Evolutionary conservation across 1,140 invertebrate species (phyloP).

Genomic region (Cherax quadricarinatus): DNA sequence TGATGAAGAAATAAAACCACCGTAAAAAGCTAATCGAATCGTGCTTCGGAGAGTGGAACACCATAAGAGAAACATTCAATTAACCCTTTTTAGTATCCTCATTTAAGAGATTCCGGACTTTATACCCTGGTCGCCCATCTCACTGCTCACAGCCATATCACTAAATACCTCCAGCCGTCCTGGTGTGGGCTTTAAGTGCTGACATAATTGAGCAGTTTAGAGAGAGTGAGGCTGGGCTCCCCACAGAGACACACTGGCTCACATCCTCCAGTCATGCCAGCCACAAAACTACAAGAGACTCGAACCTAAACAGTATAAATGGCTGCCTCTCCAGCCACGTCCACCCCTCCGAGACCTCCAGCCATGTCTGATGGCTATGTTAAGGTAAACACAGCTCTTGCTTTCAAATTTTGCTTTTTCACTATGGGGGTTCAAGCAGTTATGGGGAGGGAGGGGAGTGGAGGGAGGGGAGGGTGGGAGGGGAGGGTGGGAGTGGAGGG

Average conservation of each 20-base stretch:
- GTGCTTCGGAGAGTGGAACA: not conserved
- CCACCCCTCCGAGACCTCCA: no score
- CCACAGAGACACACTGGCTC: not conserved
- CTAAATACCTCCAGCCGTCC: conserved; percentile 14
- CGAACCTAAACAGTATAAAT: not conserved
- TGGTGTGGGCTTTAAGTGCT: conserved; percentile 16
- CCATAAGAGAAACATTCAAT: conserved; percentile 14
- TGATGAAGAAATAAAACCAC: conserved; percentile 5
- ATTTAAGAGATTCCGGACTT: not conserved
- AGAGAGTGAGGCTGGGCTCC: not conserved
- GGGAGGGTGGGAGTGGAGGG: no score
- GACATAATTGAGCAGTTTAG: conserved; percentile 20
- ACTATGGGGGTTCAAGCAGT: no score
- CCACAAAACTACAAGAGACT: not conserved
- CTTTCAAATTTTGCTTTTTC: no score
- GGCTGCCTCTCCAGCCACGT: not conserved
- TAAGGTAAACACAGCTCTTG: no score
- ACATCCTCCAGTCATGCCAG: not conserved
- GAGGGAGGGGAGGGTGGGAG: no score
- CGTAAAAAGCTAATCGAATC: not conserved
- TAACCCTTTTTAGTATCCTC: conserved; percentile 8
- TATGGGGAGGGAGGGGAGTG: no score
- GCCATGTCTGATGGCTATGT: no score
- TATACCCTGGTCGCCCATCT: not conserved
- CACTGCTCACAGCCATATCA: not conserved